These are phyloP conservation scores for Oceanodroma tethys DNA, from an alignment of 2,113 vertebrate genomes.

Conservation along the genomic window DNA sequence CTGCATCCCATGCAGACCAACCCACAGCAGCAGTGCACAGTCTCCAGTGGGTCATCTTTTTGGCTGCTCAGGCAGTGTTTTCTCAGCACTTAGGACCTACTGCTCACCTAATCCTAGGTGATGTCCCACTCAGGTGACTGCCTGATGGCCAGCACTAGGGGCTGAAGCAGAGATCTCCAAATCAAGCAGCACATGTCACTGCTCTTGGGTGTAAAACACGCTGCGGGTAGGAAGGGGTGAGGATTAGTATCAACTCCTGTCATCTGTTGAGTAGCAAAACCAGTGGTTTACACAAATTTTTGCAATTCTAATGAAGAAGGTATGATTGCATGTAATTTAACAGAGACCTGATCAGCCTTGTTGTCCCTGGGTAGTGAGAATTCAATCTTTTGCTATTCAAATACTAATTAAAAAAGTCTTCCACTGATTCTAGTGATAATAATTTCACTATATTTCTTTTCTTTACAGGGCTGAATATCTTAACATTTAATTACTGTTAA, in stretches of 20 bases:
- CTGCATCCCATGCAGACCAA: neutral
- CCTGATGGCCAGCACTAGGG: neutral
- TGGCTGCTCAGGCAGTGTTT: neutral
- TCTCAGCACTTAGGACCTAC: neutral
- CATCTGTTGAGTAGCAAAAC: neutral
- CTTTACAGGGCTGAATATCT: conserved; percentile 62
- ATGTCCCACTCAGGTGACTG: neutral
- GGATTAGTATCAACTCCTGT: neutral
- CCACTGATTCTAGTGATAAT: conserved; percentile 55
- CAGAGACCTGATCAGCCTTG: conserved; percentile 8
- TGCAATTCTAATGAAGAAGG: conserved; percentile 41
- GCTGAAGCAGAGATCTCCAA: neutral
- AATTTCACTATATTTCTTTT: conserved; percentile 67
- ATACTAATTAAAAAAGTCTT: conserved; percentile 65
- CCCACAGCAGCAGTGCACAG: fast-evolving
- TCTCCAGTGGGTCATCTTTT: neutral
- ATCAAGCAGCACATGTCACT: neutral
- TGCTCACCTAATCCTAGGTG: neutral
- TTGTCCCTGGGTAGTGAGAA: conserved; percentile 51
- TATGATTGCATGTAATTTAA: conserved; percentile 42
- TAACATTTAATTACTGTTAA: conserved; percentile 80
- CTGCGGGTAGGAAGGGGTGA: neutral
- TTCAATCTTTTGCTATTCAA: conserved; percentile 66
- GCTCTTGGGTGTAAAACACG: neutral
- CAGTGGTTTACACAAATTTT: neutral